Evolutionary conservation across 2,113 vertebrate genomes (phyloP), one percentile per base, ranked within the genome.

Genomic region (Romanogobio albipinnatus): DNA sequence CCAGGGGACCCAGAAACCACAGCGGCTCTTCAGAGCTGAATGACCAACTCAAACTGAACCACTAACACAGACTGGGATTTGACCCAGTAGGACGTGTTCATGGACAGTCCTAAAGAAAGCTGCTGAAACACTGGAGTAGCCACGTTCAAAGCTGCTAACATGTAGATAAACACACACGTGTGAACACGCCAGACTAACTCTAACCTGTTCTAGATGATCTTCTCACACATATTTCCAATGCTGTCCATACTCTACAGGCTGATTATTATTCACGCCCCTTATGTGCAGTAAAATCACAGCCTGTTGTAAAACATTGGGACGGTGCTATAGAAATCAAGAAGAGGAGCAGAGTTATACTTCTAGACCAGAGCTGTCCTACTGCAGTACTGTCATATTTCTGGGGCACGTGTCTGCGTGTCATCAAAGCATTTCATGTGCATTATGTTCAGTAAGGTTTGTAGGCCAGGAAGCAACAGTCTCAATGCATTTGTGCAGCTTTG

Each of bases 371-470:
- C 29, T 29, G 29, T 29, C 29, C 17, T 19, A 7, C 17, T 56
- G 17, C 53, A 58, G 22, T 8, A 22, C 19, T 22, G 19, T 8
- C 56, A 22, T 58, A 58, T 58, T 22, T 58, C 19, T 58, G 56
- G 9, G 19, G 56, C 53, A 58, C 19, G 19, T 58, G 17, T 58
- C 8, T 24, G 10, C 13, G 11, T 10, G 29, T 66, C 62, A 66
- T 33, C n/a, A 13, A 33, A 26, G 62, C 0, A 66, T 86, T 90
- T 85, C 89, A 43, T 43, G 17, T 45, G 43, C 43, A 14, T 49
- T 53, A 53, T 5, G 51, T 17, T 17, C 14, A 5, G 14, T 24
- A 26, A 24, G 53, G 70, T 73, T 73, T 45, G 70, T 47, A 73
- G n/a, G 17, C 10, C 75, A 77, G 51, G 29, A 83, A 82, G 26